Evolutionary conservation across 2,888 invertebrate genomes (phyloP), one percentile per base, ranked within the genome.

Genomic region (Ophraella communa): DNA sequence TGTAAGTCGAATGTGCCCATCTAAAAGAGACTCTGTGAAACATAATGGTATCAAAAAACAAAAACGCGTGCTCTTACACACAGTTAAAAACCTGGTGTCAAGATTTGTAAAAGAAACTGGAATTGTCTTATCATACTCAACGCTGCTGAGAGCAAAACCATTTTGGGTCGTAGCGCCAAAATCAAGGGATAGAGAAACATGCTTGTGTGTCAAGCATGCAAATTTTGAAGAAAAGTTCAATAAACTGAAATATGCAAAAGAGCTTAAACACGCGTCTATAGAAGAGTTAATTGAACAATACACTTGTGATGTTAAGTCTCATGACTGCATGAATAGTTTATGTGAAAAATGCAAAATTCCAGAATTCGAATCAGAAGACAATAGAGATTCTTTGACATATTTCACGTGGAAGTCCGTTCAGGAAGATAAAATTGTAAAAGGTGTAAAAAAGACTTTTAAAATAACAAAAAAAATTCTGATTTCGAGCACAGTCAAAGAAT

Each of bases 1-100:
- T 57, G 62, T 72, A 2, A 73, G 71, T 59, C 17, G 73, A 39
- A 73, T 73, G 56, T 68, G 74, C 65, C 71, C 69, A 65, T 58
- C 52, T 5, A 69, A 72, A 24, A 71, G 65, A 52, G 69, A 71
- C 51, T 72, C 35, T 24, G 65, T 74, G 8, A 71, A 63, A 30
- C 52, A 56, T 52, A 62, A 64, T 30, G 65, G 67, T 57, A 33
- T 68, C 21, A 72, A 68, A 30, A 72, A 73, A 64, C 71, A 73
- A 68, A 71, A 57, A 54, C 68, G 70, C 11, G 7, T 47, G 10
- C 53, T 62, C 23, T 30, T 45, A 54, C 18, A 23, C 21, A 57
- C 30, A 8, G 39, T 62, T 7, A 62, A 52, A 42, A 45, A 10
- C 4, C 20, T 57, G n/a, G 1, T 20, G n/a, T 4, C 27, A 11